These are phyloP conservation scores for Megalonaias nervosa DNA, from an alignment of 1,140 invertebrate species.

Conservation along the genomic window DNA sequence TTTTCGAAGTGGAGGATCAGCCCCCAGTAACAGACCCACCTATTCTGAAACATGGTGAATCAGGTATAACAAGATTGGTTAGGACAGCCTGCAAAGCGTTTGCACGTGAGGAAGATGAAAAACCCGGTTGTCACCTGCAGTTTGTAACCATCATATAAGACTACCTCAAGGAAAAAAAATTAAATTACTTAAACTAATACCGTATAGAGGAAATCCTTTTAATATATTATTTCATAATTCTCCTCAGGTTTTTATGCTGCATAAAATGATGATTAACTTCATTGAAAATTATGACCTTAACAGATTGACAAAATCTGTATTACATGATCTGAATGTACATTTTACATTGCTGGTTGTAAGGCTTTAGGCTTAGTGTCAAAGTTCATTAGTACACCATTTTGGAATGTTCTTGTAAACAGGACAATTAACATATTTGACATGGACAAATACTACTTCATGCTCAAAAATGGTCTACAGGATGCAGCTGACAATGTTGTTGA, in stretches of 20 bases:
- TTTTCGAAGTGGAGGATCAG: conserved; percentile 19
- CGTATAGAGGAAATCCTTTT: conserved; percentile 14
- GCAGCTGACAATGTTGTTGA: not conserved
- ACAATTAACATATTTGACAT: conserved; percentile 9
- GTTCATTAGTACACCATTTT: conserved; percentile 8
- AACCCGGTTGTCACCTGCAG: not conserved
- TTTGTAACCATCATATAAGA: conserved; percentile 9
- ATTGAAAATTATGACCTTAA: conserved; percentile 3
- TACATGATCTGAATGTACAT: not conserved
- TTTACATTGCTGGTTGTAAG: conserved; percentile 25
- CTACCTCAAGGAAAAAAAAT: no score
- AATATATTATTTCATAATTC: conserved; percentile 29
- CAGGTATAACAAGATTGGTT: conserved; percentile 4
- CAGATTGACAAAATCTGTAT: conserved; percentile 6
- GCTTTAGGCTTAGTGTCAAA: conserved; percentile 13
- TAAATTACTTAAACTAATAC: no score
- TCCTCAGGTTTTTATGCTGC: conserved; percentile 16
- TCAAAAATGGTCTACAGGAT: not conserved
- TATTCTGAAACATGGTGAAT: conserved; percentile 13
- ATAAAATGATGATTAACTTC: conserved; percentile 12
- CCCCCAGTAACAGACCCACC: no score
- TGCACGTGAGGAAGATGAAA: conserved; percentile 11
- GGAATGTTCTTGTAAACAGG: conserved; percentile 11
- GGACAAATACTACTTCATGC: conserved; percentile 13
- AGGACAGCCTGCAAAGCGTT: conserved; percentile 6